These are phyloP conservation scores for Platysteira castanea DNA, from an alignment of 2,113 vertebrate species.

Conservation along the genomic window DNA sequence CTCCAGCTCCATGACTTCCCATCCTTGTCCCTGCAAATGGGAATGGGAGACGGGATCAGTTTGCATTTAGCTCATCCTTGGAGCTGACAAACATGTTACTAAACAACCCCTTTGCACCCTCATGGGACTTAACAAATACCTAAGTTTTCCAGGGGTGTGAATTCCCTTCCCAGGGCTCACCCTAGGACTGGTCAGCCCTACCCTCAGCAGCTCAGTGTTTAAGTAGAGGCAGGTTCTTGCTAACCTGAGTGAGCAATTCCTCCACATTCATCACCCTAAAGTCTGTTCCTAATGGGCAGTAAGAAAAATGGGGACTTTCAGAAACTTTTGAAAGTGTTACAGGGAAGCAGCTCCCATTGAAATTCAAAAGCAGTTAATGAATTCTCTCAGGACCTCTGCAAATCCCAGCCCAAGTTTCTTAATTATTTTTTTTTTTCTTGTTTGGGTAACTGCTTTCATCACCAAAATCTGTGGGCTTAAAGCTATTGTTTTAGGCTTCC, in stretches of 20 bases:
- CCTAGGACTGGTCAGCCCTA: not conserved
- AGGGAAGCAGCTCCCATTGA: conserved; percentile 2
- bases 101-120: not conserved
- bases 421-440: conserved; percentile 40
- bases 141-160: not conserved
- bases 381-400: conserved; percentile 45
- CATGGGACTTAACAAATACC: not conserved
- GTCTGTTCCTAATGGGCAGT: not conserved
- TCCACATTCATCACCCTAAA: not conserved
- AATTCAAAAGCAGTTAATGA: conserved; percentile 44
- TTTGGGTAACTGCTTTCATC: conserved; percentile 40
- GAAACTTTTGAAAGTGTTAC: conserved; percentile 20
- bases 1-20: not conserved
- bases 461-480: conserved; percentile 11
- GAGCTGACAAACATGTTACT: not conserved
- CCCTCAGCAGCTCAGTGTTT: not conserved
- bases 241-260: not conserved
- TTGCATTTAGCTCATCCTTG: not conserved
- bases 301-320: not conserved
- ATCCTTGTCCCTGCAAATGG: not conserved
- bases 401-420: conserved; percentile 44
- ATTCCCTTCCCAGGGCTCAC: not conserved
- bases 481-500: conserved; percentile 60
- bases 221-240: not conserved
- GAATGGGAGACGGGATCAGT: not conserved